Base-by-base conservation (phyloP, 53 echinoderm and acorn worm genomes). In the Temnopleurus reevesii region DNA sequence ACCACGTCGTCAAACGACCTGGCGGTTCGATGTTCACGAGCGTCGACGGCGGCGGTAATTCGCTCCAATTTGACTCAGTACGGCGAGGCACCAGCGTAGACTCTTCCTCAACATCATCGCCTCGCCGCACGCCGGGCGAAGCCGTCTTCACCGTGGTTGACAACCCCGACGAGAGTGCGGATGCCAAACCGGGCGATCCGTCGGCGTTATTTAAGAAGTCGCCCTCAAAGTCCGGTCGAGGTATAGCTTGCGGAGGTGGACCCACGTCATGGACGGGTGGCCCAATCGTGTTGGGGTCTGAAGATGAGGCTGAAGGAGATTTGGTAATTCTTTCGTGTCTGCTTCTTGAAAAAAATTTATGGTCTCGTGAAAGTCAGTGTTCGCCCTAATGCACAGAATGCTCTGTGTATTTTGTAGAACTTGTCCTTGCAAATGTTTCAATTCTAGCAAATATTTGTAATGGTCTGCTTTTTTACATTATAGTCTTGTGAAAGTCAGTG, bases 41-140 rank as follows among this genome's bases (percentile, higher is more conserved):
- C 17, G 97, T 97, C 3, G 97, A 97, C 0, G 97, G 97, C 1
- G 97, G 97, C 43, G 97, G 97, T 13, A 97, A 97, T 81, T 97
- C 97, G 3, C 90, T 97, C 24, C 90, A 89, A 28, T 92, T 96
- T 59, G 93, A 92, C 49, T 95, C 93, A 12, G 64, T 54, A 34
- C 65, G 88, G 5, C 77, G 84, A 41, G 76, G 91, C 43, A 92
- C 91, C 81, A 92, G 92, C 28, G 90, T 85, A 2, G 92, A 92
- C 77, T 84, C 91, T 1, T 81, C 76, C 43, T 80, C 89, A 57
- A 18, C 71, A 12, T 92, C 91, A 3, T 94, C 96, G 0, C 93
- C 96, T 3, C 89, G 91, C 13, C 91, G 91, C 53, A 89, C 65
- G 27, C 95, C 93, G 0, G 18, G 89, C 31, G 96, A 96, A 7